Conservation (phyloP, 1,140 invertebrate species). For the Drosophila arizonae region DNA sequence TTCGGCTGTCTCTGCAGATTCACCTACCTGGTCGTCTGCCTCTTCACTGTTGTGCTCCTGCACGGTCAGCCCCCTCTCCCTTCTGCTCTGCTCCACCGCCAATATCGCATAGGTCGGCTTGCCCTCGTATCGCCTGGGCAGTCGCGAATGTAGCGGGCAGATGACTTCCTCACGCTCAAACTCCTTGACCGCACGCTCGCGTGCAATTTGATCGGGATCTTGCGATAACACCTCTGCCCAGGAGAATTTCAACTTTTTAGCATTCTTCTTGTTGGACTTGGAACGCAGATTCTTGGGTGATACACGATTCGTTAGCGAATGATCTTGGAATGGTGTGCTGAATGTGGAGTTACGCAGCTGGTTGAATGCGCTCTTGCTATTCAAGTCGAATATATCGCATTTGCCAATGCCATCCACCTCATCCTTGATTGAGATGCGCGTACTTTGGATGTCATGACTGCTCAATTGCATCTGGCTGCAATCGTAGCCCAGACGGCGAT, state of each 20-base stretch:
- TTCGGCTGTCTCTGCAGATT: constrained; percentile 8
- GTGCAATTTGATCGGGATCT: constrained; percentile 82
- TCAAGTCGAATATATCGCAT: constrained; percentile 74
- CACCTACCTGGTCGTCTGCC: constrained; percentile 11
- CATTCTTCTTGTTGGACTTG: constrained; percentile 71
- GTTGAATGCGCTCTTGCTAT: constrained; percentile 58
- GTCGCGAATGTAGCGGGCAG: constrained; percentile 63
- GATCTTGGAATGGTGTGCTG: constrained; percentile 74
- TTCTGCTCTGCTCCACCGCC: constrained; percentile 64
- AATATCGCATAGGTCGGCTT: constrained; percentile 81
- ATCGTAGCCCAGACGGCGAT: constrained; percentile 84
- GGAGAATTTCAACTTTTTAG: constrained; percentile 79
- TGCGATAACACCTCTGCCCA: constrained; percentile 80
- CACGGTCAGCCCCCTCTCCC: constrained; percentile 60
- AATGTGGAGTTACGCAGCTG: constrained; percentile 52
- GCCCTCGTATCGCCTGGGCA: constrained; percentile 67
- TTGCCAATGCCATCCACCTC: constrained; percentile 59
- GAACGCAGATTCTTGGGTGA: constrained; percentile 83
- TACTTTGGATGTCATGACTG: constrained; percentile 68
- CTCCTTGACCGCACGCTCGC: constrained; percentile 80
- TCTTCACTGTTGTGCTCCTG: constrained; percentile 54
- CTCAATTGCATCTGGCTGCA: constrained; percentile 84
- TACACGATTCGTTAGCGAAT: constrained; percentile 75
- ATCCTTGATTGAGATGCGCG: constrained; percentile 57
- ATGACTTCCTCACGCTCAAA: constrained; percentile 78